Evolutionary conservation across 2,888 invertebrate genomes (phyloP).

Genomic region (Hylaea fasciaria): DNA sequence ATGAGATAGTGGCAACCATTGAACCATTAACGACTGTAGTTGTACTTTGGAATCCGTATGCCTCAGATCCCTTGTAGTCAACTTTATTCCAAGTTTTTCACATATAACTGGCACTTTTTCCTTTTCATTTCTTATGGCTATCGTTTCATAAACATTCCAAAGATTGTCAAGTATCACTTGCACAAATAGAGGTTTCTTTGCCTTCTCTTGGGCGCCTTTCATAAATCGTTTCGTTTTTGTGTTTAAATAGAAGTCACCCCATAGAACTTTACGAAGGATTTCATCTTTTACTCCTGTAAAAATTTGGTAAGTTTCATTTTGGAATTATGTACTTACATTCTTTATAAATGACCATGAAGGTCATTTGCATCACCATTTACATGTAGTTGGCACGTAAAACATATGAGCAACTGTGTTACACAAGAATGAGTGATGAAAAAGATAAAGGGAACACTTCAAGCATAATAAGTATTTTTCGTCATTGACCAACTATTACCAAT

Average conservation of each 20-base stretch:
- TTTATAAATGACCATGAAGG: neutral
- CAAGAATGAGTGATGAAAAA: neutral
- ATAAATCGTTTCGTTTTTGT: slow-evolving; percentile 92
- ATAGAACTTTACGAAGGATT: slow-evolving; percentile 91
- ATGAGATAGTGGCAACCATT: slow-evolving; percentile 95
- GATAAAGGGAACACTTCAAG: neutral
- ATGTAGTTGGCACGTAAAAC: too few relatives aligned
- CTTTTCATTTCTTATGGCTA: slow-evolving; percentile 90
- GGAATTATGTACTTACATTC: too few relatives aligned
- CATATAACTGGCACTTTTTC: slow-evolving; percentile 89
- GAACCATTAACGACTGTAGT: slow-evolving; percentile 92
- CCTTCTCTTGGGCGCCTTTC: slow-evolving; percentile 95
- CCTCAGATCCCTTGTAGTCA: slow-evolving; percentile 90
- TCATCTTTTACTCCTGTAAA: slow-evolving; percentile 85
- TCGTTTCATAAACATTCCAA: slow-evolving; percentile 94
- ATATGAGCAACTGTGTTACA: neutral
- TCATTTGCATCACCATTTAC: neutral
- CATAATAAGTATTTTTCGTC: neutral
- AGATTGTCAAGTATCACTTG: slow-evolving; percentile 96
- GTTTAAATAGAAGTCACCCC: slow-evolving; percentile 97
- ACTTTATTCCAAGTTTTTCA: slow-evolving; percentile 90
- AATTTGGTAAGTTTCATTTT: too few relatives aligned
- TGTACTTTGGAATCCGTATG: slow-evolving; percentile 91
- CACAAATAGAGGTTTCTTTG: slow-evolving; percentile 96
- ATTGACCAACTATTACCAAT: neutral